These are phyloP conservation scores for Oreochromis spilurus DNA, from an alignment of 2,113 vertebrate species.

Conservation along the genomic window DNA sequence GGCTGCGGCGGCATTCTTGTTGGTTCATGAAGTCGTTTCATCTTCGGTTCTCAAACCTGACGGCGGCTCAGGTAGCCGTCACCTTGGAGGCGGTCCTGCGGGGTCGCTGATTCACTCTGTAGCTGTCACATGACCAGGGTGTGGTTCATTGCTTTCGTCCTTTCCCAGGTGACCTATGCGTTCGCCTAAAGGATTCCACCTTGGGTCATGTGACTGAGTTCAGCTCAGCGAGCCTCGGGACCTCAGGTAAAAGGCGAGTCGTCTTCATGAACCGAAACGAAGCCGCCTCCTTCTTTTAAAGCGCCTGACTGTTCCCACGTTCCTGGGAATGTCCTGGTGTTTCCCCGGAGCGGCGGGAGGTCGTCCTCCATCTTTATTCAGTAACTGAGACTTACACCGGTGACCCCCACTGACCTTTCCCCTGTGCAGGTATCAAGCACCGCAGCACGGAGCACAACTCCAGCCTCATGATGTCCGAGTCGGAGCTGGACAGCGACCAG, in stretches of 20 bases:
- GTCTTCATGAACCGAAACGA: background rate
- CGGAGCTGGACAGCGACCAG: slow-evolving; percentile 89
- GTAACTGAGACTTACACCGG: background rate
- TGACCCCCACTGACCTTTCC: background rate
- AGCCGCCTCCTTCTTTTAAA: background rate
- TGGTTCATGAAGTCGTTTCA: background rate
- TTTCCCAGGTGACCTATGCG: background rate
- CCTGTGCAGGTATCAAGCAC: slow-evolving; percentile 81
- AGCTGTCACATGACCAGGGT: background rate
- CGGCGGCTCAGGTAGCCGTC: background rate
- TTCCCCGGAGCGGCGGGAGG: background rate
- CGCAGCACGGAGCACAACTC: slow-evolving; percentile 90
- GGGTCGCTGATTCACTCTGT: background rate
- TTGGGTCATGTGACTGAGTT: background rate
- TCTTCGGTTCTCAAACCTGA: background rate
- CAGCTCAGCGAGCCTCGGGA: rapidly evolving
- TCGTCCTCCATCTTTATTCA: background rate
- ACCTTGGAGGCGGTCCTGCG: background rate
- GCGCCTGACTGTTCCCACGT: background rate
- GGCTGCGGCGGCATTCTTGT: rapidly evolving
- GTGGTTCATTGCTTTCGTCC: background rate
- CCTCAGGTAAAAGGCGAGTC: background rate
- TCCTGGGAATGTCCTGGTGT: background rate
- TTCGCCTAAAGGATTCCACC: background rate
- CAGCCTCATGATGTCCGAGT: slow-evolving; percentile 91